phyloP scores from a whole-genome alignment of 2,888 invertebrate genomes.

The Stenichneumon culpator region DNA sequence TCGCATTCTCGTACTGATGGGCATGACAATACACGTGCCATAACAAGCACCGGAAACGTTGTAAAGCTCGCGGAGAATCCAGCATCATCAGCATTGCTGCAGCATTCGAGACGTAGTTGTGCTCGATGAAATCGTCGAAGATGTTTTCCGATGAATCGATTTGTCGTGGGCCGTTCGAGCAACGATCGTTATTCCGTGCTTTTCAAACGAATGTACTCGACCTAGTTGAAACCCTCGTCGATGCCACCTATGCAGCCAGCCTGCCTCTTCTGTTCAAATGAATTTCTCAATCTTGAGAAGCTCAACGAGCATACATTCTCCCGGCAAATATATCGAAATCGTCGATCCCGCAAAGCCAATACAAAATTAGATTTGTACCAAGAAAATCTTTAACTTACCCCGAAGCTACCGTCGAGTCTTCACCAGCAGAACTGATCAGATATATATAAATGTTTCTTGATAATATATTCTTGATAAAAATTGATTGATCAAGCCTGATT shows the following conservation, averaged over 20 bases:
- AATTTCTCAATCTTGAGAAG: constrained; percentile 38
- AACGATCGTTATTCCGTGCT: constrained; percentile 62
- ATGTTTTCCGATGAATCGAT: constrained; percentile 74
- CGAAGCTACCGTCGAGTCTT: background rate
- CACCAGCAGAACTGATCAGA: background rate
- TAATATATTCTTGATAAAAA: background rate
- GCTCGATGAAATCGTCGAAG: constrained; percentile 72
- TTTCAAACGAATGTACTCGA: constrained; percentile 71
- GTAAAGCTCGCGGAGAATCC: constrained; percentile 36
- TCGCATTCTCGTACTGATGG: constrained; percentile 40
- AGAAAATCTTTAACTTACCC: background rate
- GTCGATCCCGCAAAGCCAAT: background rate
- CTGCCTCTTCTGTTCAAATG: constrained; percentile 19
- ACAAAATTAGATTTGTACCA: background rate
- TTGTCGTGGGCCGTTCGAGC: constrained; percentile 39
- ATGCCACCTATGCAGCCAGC: constrained; percentile 41
- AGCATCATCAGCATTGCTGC: constrained; percentile 29
- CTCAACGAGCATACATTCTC: constrained; percentile 11
- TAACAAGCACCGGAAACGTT: constrained; percentile 26
- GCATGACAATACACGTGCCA: constrained; percentile 35
- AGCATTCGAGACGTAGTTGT: constrained; percentile 36
- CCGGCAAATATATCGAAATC: constrained; percentile 52
- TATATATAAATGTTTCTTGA: background rate
- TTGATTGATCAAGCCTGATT: constrained; percentile 9
- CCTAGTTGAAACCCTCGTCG: constrained; percentile 72